Base-by-base conservation (phyloP, 2,113 vertebrate species). In the Tychaedon coryphoeus region DNA sequence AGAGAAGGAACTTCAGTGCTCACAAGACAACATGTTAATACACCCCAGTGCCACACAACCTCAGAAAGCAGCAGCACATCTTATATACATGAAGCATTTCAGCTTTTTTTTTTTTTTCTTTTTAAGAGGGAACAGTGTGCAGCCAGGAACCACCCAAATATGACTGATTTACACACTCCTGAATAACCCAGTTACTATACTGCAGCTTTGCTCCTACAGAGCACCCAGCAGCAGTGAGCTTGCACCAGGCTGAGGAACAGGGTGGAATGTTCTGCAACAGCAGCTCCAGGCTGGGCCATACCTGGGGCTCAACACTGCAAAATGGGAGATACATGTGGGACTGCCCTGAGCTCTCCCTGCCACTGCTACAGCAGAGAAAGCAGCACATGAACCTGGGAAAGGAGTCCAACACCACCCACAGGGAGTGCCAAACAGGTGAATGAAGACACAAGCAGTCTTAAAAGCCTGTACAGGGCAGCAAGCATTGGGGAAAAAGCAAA, bases 151-250 rank as follows among this genome's bases (percentile, higher is more conserved):
- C 34, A 60, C 28, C 4, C 43, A 71, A 64, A 54, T 4, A 34
- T 2, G 18, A 62, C 5, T n/a, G 29, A 74, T 51, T 74, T 36
- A 73, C 38, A 74, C 10, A n/a, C 19, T 74, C 38, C 18, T 34
- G 38, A 84, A 80, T 26, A 70, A 70, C 14, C n/a, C 47, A 73
- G 48, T 34, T 60, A 29, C 71, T 22, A 2, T 3, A 10, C 20
- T 38, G 36, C 42, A 89, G 45, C n/a, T 80, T 43, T 9, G 3
- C 60, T 70, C 13, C 64, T 34, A 10, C 0, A 0, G 15, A 34
- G 8, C 56, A 50, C 29, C 48, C 48, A 53, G 69, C 11, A 14
- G 50, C 54, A 48, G 18, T 0, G 1, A 80, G 54, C 28, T 57
- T 5, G 2, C 61, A 45, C 24, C 31, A 70, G 70, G 25, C 24